A percentile compares a stretch with the other conserved stretches of the same genome.
phyloP scores from a whole-genome alignment of 1,140 invertebrate species.

The Lasioglossum albipes region DNA sequence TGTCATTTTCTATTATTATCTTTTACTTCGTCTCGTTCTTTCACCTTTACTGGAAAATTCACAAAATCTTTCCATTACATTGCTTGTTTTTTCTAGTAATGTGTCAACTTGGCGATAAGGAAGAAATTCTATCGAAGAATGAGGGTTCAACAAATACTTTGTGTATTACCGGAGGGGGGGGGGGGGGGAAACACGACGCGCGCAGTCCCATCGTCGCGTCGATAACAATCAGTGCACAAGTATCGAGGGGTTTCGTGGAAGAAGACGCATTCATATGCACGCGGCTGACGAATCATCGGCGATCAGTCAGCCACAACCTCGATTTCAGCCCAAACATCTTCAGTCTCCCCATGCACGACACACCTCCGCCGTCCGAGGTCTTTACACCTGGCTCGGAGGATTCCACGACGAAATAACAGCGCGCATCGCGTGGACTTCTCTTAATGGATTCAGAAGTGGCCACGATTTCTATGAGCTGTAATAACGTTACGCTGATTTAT shows the following conservation, averaged over 20 bases:
- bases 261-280: neutral
- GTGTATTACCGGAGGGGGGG: too few relatives aligned
- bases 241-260: neutral
- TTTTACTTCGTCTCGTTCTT: too few relatives aligned
- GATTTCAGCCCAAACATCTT: slow-evolving; percentile 22
- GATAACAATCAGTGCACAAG: too few relatives aligned
- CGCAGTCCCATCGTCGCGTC: too few relatives aligned
- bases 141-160: too few relatives aligned
- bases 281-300: slow-evolving; percentile 57
- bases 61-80: too few relatives aligned
- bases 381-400: slow-evolving; percentile 52
- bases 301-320: slow-evolving; percentile 55
- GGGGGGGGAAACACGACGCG: too few relatives aligned
- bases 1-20: too few relatives aligned
- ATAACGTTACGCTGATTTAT: slow-evolving; percentile 72
- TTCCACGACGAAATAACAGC: slow-evolving; percentile 55
- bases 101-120: too few relatives aligned
- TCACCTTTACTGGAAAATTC: too few relatives aligned
- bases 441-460: slow-evolving; percentile 70
- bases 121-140: too few relatives aligned
- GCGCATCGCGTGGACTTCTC: slow-evolving; percentile 20
- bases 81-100: too few relatives aligned
- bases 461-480: slow-evolving; percentile 69
- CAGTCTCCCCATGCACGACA: neutral
- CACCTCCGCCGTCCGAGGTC: neutral